Evolutionary conservation across 2,888 invertebrate genomes (phyloP), one percentile per base, ranked within the genome.

Genomic region (Agrochola lychnidis): DNA sequence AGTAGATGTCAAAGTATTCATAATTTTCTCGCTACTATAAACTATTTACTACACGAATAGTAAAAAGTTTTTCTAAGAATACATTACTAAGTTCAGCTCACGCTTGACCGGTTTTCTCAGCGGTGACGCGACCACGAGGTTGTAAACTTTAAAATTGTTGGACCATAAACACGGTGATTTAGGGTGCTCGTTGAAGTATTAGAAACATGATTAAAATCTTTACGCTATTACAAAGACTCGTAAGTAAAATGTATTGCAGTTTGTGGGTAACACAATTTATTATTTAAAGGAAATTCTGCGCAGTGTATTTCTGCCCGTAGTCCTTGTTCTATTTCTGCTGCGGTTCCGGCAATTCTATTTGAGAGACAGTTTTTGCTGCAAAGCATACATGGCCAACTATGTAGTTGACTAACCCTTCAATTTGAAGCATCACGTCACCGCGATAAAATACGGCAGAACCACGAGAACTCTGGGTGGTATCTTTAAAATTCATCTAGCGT

Each of bases 51-150:
- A 73, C 57, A 30, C 45, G 36, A 73, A 61, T 71, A 82, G 83
- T 78, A 85, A 85, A 85, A 48, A 82, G 67, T 72, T 75, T 74
- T 30, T 16, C 51, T 61, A 51, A 64, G 36, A 73, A 85, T 57
- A 69, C 10, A 30, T 67, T 63, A 45, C 61, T 62, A n/a, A 57
- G 36, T 14, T 51, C 30, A 25, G 42, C 70, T 75, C 64, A 81
- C 61, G 73, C 70, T 76, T 86, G 76, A 61, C 76, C 73, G 68
- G 70, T 76, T 82, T 82, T 73, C 68, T 77, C 64, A 77, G 70
- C 68, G 45, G 48, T 73, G 76, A 75, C 64, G 73, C 69, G 62
- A 40, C 40, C 51, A 56, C 42, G 56, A 40, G 61, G 45, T 59
- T 40, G 42, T 77, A 70, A 83, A 81, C 56, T 67, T 79, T 67